Evolutionary conservation across 2,888 invertebrate species (phyloP), one percentile per base, ranked within the genome.

Genomic region (Biston betularia): DNA sequence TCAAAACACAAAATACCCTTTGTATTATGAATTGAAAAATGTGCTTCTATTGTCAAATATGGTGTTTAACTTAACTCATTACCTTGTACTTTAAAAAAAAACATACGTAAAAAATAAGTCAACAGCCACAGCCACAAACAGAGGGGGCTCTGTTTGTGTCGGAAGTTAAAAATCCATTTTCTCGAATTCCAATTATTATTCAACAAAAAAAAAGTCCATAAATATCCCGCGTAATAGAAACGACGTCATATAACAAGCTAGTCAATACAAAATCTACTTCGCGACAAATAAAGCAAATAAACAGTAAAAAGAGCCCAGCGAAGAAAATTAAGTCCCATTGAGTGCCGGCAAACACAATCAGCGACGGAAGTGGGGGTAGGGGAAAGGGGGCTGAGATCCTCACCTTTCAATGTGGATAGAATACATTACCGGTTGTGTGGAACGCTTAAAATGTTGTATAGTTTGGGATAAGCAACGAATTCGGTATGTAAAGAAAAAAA

Each of bases 281-380:
- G 15, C 58, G 12, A 57, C 53, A 50, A 45, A 58, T 58, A 58
- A 58, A 58, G 40, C 54, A 67, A 67, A 63, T 64, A 68, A 68
- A 68, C 61, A 61, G 65, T 65, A 65, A 68, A 68, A 64, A 68
- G 62, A 59, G 44, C 61, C 53, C 63, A 60, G 45, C 53, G 57
- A 59, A 63, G 56, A 63, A 66, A 70, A 67, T 70, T 67, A 70
- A 67, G 60, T 58, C 64, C 64, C 49, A 70, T 70, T 70, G 70
- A 70, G 63, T 64, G 64, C 61, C 67, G 66, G 62, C 64, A 70
- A 70, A 67, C 70, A 70, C 70, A 70, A 70, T 70, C 70, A 70
- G 70, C 58, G 45, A 55, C 63, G 70, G 70, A 70, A 67, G 70
- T 58, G 57, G 54, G 52, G 42, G 55, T 50, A 11, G 15, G 46